Conservation (phyloP, 2,113 vertebrate species). For the Turnix velox region DNA sequence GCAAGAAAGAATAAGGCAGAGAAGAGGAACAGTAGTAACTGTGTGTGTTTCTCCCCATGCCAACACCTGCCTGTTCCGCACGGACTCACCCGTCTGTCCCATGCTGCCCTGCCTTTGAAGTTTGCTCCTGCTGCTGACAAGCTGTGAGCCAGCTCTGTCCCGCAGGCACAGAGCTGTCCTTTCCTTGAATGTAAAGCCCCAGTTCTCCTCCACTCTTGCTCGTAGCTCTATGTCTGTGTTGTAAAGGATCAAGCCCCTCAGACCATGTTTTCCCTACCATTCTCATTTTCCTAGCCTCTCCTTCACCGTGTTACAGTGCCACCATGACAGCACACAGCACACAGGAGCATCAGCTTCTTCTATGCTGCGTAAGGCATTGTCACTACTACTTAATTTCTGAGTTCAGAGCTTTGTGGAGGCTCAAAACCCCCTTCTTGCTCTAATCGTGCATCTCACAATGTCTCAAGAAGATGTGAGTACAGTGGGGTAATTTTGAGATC, state of each 20-base stretch:
- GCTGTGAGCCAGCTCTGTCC: not conserved
- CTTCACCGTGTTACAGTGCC: not conserved
- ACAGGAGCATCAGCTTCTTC: not conserved
- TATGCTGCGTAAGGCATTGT: not conserved
- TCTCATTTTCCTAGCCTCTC: not conserved
- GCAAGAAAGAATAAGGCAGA: not conserved
- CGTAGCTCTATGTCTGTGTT: not conserved
- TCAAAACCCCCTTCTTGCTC: not conserved
- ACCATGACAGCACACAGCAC: not conserved
- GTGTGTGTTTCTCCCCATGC: rapidly evolving
- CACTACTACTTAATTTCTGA: not conserved
- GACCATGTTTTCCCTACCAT: not conserved
- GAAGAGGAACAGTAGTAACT: not conserved
- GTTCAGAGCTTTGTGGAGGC: not conserved
- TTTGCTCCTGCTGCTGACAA: not conserved
- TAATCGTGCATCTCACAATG: not conserved
- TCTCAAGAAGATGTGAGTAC: not conserved
- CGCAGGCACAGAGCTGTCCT: not conserved
- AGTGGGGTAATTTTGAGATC: not conserved
- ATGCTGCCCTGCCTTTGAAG: rapidly evolving
- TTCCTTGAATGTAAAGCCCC: not conserved
- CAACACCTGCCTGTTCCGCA: not conserved
- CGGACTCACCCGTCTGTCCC: rapidly evolving
- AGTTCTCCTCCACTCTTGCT: not conserved
- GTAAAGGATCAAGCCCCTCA: not conserved